These are phyloP conservation scores for Coecobrya sp. DNA, from an alignment of 2,888 invertebrate genomes.

Conservation along the genomic window DNA sequence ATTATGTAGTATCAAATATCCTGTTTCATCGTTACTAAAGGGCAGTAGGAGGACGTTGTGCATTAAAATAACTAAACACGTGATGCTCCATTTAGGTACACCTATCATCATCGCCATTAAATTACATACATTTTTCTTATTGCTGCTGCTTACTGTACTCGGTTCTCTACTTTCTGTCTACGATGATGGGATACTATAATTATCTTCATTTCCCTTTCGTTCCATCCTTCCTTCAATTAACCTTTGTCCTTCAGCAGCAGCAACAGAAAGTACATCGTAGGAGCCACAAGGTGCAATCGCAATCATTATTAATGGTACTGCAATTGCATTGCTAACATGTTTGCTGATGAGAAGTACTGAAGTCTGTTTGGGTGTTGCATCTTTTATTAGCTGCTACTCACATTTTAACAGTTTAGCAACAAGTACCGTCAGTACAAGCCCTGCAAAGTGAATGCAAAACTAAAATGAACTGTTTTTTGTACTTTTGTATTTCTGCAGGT, in stretches of 20 bases:
- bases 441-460: too few relatives aligned
- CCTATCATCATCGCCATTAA: neutral
- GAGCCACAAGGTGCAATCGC: neutral
- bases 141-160: neutral
- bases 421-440: neutral
- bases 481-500: neutral
- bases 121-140: neutral
- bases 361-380: neutral
- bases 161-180: neutral
- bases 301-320: neutral
- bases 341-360: neutral
- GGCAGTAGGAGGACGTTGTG: neutral
- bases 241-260: conserved; percentile 38
- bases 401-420: neutral
- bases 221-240: conserved; percentile 56
- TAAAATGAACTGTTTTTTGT: neutral
- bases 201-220: conserved; percentile 36
- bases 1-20: conserved; percentile 1
- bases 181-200: neutral
- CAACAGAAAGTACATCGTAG: neutral
- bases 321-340: neutral
- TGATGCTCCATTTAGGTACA: conserved; percentile 27
- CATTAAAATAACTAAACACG: neutral
- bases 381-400: neutral
- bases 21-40: neutral